phyloP scores from a whole-genome alignment of 1,140 invertebrate species.

The Scaptomyza montana region DNA sequence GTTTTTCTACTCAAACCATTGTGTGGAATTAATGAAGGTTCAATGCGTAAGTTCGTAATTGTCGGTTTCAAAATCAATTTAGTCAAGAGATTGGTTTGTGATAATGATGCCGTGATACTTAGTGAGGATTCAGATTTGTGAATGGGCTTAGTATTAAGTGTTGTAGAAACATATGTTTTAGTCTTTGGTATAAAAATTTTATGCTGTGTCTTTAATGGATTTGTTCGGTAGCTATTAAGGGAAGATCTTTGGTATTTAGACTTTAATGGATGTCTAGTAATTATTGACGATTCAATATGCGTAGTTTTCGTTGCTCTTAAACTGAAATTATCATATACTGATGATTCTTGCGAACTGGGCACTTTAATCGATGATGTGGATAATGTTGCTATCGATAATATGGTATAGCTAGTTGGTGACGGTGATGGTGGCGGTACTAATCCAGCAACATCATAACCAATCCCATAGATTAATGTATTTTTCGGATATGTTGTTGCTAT shows the following conservation, averaged over 20 bases:
- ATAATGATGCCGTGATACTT: not conserved
- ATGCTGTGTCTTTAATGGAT: too few species aligned
- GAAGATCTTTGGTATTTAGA: too few species aligned
- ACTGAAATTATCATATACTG: too few species aligned
- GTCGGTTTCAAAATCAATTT: too few species aligned
- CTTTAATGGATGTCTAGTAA: too few species aligned
- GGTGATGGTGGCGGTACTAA: not conserved
- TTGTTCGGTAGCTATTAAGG: too few species aligned
- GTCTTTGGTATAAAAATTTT: not conserved
- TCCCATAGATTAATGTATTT: not conserved
- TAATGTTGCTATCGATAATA: too few species aligned
- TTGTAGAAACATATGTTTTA: not conserved
- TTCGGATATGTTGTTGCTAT: constrained; percentile 4
- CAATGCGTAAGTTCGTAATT: not conserved
- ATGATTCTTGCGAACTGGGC: too few species aligned
- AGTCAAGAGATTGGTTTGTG: not conserved
- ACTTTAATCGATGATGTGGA: not conserved
- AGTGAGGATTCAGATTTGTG: not conserved
- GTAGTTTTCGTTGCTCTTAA: too few species aligned
- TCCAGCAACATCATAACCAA: not conserved
- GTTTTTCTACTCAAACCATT: not conserved
- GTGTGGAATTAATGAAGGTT: not conserved
- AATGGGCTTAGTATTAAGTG: not conserved
- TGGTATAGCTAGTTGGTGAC: not conserved
- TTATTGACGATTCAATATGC: too few species aligned